Evolutionary conservation across 1,140 invertebrate species (phyloP).

Genomic region (Harpegnathos saltator): DNA sequence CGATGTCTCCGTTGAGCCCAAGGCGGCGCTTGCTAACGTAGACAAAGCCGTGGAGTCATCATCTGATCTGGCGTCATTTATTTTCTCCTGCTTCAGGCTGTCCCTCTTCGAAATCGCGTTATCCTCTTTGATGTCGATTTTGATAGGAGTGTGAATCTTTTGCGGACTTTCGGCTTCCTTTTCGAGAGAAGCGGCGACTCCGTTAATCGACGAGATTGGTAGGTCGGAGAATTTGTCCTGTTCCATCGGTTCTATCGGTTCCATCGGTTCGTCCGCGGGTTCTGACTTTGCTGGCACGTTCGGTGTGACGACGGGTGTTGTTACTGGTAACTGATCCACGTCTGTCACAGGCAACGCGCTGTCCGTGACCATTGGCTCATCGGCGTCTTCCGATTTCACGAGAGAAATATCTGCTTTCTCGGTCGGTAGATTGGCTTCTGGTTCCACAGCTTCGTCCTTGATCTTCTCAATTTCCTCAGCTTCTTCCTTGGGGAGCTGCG

Average conservation of each 20-base stretch:
- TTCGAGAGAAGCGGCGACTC: conserved; percentile 69
- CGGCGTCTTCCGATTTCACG: conserved; percentile 66
- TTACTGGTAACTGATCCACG: conserved; percentile 48
- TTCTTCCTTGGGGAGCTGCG: conserved; percentile 60
- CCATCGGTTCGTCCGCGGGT: conserved; percentile 42
- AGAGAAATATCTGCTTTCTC: conserved; percentile 49
- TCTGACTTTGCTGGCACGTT: conserved; percentile 67
- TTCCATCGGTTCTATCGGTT: conserved; percentile 34
- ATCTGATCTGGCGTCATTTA: conserved; percentile 73
- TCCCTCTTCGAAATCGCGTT: conserved; percentile 50
- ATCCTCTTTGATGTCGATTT: conserved; percentile 74
- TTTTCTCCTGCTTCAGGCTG: conserved; percentile 76
- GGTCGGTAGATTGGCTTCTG: conserved; percentile 35
- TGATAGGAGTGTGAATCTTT: conserved; percentile 65
- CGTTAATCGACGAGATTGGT: conserved; percentile 65
- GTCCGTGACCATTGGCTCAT: conserved; percentile 68
- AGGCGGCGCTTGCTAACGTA: conserved; percentile 91
- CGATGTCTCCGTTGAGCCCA: conserved; percentile 87
- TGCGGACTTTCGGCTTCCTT: conserved; percentile 73
- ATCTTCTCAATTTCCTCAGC: conserved; percentile 60
- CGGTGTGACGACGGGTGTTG: conserved; percentile 37
- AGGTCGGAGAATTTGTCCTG: conserved; percentile 55
- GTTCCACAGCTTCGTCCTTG: conserved; percentile 52
- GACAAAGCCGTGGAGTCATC: conserved; percentile 89
- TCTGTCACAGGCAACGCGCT: conserved; percentile 14